Percentiles rank a stretch among this genome's conserved stretches.
These are phyloP conservation scores for Calyptommatus sinebrachiatus DNA, from an alignment of 2,113 vertebrate species.

Conservation along the genomic window DNA sequence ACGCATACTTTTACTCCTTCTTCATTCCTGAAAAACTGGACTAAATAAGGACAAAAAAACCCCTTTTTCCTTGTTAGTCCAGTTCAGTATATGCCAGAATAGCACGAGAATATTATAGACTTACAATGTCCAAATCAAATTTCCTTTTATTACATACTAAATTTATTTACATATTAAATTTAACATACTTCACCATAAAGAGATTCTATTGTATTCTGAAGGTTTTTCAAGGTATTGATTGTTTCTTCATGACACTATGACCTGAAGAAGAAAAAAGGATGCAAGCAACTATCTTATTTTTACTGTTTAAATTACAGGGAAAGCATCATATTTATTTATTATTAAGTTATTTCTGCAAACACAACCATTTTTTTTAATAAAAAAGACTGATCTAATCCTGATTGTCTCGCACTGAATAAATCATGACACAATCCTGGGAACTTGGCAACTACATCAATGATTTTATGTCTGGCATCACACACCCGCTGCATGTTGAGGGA, in stretches of 20 bases:
- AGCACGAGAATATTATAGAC: slow-evolving; percentile 25
- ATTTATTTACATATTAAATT: slow-evolving; percentile 36
- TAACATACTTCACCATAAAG: slow-evolving; percentile 49
- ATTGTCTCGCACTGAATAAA: slow-evolving; percentile 65
- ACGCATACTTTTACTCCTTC: no score
- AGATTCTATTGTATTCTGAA: slow-evolving; percentile 25
- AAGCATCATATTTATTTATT: slow-evolving; percentile 34
- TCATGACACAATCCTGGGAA: slow-evolving; percentile 63
- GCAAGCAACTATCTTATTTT: slow-evolving; percentile 56
- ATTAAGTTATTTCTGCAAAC: slow-evolving; percentile 52
- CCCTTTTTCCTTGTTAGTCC: no score
- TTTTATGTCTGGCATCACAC: slow-evolving; percentile 67
- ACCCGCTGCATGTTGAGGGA: slow-evolving; percentile 55
- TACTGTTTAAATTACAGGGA: slow-evolving; percentile 59
- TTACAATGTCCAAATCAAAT: slow-evolving; percentile 22
- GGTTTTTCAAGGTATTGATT: slow-evolving; percentile 53
- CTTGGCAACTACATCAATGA: slow-evolving; percentile 60
- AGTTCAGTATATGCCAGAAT: no score
- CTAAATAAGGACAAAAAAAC: no score
- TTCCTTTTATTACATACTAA: slow-evolving; percentile 29
- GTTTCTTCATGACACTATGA: slow-evolving; percentile 51
- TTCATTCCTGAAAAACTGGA: no score
- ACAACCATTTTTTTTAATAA: slow-evolving; percentile 45
- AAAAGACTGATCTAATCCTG: slow-evolving; percentile 48
- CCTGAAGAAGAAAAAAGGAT: slow-evolving; percentile 39